phyloP scores from a whole-genome alignment of 2,888 invertebrate species.

The Ischnus inquisitorius region DNA sequence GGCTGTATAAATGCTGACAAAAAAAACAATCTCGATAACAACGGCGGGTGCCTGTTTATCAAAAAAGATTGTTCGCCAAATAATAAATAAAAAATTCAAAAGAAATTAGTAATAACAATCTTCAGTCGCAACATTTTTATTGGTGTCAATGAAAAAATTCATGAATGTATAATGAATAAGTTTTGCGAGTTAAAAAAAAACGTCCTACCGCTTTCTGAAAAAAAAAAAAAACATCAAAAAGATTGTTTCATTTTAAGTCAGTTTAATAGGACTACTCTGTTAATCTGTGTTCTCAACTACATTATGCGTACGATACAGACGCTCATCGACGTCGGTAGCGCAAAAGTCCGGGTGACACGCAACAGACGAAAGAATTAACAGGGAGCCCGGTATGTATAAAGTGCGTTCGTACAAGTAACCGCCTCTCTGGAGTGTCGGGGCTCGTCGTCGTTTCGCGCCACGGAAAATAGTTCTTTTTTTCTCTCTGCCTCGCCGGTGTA shows the following conservation, averaged over 20 bases:
- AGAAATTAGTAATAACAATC: too few species aligned
- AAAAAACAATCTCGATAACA: too few species aligned
- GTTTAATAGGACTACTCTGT: too few species aligned
- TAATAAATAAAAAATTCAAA: too few species aligned
- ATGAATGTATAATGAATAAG: too few species aligned
- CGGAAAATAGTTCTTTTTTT: slow-evolving; percentile 57
- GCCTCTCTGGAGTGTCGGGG: slow-evolving; percentile 25
- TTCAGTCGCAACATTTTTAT: too few species aligned
- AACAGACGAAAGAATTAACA: slow-evolving; percentile 23
- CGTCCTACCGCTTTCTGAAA: too few species aligned
- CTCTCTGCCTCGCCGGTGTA: slow-evolving; percentile 43
- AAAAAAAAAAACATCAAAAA: background rate
- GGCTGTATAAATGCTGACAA: too few species aligned
- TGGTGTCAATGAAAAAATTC: too few species aligned
- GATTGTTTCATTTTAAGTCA: background rate
- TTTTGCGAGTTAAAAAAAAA: too few species aligned
- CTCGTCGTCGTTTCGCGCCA: slow-evolving; percentile 43
- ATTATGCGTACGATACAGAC: background rate
- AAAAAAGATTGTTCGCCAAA: too few species aligned
- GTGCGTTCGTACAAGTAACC: slow-evolving; percentile 28
- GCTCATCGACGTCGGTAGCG: slow-evolving; percentile 34
- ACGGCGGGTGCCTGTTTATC: too few species aligned
- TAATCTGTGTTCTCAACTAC: background rate
- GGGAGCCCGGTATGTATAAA: slow-evolving; percentile 11
- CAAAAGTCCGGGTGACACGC: slow-evolving; percentile 17